Evolutionary conservation across 2,113 vertebrate species (phyloP).

Genomic region (Aplodontia rufa): DNA sequence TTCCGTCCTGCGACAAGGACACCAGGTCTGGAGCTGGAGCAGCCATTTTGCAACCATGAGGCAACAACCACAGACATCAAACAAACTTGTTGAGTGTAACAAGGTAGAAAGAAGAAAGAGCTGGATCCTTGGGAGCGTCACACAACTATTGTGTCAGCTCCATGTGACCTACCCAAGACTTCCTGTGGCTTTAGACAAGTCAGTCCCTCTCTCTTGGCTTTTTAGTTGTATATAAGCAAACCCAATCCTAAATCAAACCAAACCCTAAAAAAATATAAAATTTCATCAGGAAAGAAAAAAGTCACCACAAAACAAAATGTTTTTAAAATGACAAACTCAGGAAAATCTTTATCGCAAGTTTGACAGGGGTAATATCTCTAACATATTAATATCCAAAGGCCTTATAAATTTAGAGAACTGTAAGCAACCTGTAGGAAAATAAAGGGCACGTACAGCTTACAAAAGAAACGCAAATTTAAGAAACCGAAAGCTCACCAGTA

Average conservation of each 20-base stretch:
- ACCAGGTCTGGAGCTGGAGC: not conserved
- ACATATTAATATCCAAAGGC: not conserved
- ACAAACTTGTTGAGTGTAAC: not conserved
- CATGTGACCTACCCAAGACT: not conserved
- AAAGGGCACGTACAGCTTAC: not conserved
- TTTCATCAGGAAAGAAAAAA: not conserved
- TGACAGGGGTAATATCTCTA: not conserved
- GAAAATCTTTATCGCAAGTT: conserved; percentile 17
- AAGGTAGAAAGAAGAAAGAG: not conserved
- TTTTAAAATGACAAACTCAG: conserved; percentile 21
- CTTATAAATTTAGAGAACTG: conserved; percentile 11
- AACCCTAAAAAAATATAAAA: not conserved
- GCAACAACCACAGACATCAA: not conserved
- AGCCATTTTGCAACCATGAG: not conserved
- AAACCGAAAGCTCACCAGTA: not conserved
- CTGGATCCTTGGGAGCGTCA: not conserved
- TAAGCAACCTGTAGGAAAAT: not conserved
- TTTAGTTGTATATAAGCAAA: not conserved
- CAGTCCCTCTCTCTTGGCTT: not conserved
- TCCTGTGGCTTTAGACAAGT: not conserved
- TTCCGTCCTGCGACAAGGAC: not conserved
- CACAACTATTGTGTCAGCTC: not conserved
- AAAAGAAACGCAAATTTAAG: not conserved
- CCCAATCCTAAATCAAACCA: not conserved
- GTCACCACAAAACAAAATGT: not conserved